Conservation (phyloP, 2,797 vertebrate genomes). For the Takifugu rubripes region DNA sequence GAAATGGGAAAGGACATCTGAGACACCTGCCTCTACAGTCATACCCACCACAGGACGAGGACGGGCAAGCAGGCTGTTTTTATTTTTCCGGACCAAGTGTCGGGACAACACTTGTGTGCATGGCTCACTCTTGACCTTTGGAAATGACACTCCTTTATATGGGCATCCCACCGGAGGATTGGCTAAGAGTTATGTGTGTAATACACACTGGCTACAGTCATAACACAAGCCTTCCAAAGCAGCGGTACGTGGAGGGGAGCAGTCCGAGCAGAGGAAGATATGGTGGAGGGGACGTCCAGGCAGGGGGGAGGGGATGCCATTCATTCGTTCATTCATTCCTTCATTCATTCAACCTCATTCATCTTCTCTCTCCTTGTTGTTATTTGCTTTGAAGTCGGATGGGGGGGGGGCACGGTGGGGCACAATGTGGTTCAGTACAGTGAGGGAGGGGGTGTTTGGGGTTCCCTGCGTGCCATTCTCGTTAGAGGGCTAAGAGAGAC, state of each 20-base stretch:
- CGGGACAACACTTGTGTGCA: slow-evolving; percentile 80
- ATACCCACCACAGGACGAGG: slow-evolving; percentile 44
- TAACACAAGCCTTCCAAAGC: slow-evolving; percentile 68
- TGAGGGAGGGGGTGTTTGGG: slow-evolving; percentile 54
- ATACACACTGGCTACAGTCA: slow-evolving; percentile 79
- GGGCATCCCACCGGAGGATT: slow-evolving; percentile 70
- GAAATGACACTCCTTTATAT: slow-evolving; percentile 81
- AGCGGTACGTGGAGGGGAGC: slow-evolving; percentile 38
- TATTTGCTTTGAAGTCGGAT: slow-evolving; percentile 72
- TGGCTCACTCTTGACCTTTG: slow-evolving; percentile 80
- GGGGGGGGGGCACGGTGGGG: slow-evolving; percentile 58
- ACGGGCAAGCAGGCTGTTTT: slow-evolving; percentile 45
- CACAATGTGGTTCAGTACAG: slow-evolving; percentile 65
- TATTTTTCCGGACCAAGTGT: slow-evolving; percentile 71
- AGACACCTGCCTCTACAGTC: slow-evolving; percentile 46
- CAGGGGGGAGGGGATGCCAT: slow-evolving; percentile 33
- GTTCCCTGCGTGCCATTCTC: slow-evolving; percentile 65
- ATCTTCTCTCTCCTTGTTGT: slow-evolving; percentile 66
- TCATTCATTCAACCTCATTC: slow-evolving; percentile 74
- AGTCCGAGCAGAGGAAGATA: slow-evolving; percentile 44
- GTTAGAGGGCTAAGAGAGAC: slow-evolving; percentile 61
- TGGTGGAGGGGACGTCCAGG: slow-evolving; percentile 21
- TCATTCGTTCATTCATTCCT: slow-evolving; percentile 13
- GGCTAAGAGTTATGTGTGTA: slow-evolving; percentile 77
- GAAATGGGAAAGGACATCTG: slow-evolving; percentile 47